These are phyloP conservation scores for Biston stratarius DNA, from an alignment of 2,888 invertebrate species.

Conservation along the genomic window DNA sequence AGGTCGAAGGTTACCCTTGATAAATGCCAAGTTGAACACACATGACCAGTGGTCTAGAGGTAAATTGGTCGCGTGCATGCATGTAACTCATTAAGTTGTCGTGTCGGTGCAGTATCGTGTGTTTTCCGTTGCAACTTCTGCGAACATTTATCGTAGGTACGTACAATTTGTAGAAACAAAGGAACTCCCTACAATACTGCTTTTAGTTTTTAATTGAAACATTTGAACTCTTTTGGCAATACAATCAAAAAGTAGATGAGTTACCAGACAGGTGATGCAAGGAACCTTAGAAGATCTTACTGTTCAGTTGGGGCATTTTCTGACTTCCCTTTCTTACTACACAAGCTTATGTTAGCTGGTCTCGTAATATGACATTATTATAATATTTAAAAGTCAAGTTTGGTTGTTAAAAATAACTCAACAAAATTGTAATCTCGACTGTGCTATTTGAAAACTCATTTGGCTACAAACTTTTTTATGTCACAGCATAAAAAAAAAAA, in stretches of 20 bases:
- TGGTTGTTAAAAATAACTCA: not conserved
- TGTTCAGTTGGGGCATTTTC: not conserved
- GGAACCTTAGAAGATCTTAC: not conserved
- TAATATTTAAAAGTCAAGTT: not conserved
- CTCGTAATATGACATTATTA: not conserved
- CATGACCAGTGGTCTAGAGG: conserved; percentile 54
- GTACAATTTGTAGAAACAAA: conserved; percentile 37
- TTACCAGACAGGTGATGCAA: not conserved
- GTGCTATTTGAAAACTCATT: not conserved
- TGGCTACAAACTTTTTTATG: not conserved
- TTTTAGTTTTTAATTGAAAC: not conserved
- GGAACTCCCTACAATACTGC: not conserved
- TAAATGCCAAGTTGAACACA: conserved; percentile 58
- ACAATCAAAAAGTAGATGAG: no score
- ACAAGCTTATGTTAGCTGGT: not conserved
- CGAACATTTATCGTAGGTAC: conserved; percentile 45
- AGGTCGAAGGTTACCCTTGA: conserved; percentile 76
- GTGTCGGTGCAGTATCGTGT: conserved; percentile 46
- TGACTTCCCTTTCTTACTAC: not conserved
- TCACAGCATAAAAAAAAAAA: conserved; percentile 10
- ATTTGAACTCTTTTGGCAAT: not conserved
- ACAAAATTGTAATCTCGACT: not conserved
- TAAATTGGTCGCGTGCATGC: conserved; percentile 69
- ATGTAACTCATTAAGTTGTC: conserved; percentile 63
- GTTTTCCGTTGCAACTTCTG: conserved; percentile 32